Base-by-base conservation (phyloP, 2,797 vertebrate genomes). In the Thaleichthys pacificus region DNA sequence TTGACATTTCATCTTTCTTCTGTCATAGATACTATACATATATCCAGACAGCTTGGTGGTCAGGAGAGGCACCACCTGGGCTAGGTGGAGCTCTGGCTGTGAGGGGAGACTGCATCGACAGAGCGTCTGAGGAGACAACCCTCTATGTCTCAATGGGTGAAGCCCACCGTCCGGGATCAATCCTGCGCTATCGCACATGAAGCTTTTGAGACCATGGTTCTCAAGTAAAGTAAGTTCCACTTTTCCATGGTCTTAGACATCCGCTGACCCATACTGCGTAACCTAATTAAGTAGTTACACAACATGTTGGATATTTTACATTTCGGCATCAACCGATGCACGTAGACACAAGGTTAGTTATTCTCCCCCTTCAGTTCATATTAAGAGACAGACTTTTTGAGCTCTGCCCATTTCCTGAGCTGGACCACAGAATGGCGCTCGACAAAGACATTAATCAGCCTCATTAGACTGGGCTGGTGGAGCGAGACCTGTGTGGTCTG, bases 331-430 rank as follows among this genome's bases (percentile, higher is more conserved):
- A 73, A 76, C 72, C 61, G 74, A 85, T 72, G 73, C 54, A 80
- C 89, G 84, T 80, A 77, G 80, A 84, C 71, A 72, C 56, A 71
- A 7, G 56, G 80, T 77, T 76, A 75, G 69, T 79, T 69, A 80
- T 87, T 88, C 66, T 77, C 71, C 73, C 73, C 68, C 84, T 88
- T 85, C 70, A 80, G 74, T 80, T 77, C 81, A 73, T 87, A 82
- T 88, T 72, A 84, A 68, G 71, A 80, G 35, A 32, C 76, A 72
- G 56, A 82, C 78, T 74, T 78, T 73, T 69, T 62, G 5, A 64
- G 58, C 69, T n/a, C 32, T 32, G 30, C 71, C 74, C 60, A 74
- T 42, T 77, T 82, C 72, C 72, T 66, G 66, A 68, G 61, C 57
- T 65, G 66, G 72, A 78, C 71, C 56, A 67, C 77, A 38, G 82